Evolutionary conservation across 2,888 invertebrate species (phyloP).

Genomic region (Chesias legatella): DNA sequence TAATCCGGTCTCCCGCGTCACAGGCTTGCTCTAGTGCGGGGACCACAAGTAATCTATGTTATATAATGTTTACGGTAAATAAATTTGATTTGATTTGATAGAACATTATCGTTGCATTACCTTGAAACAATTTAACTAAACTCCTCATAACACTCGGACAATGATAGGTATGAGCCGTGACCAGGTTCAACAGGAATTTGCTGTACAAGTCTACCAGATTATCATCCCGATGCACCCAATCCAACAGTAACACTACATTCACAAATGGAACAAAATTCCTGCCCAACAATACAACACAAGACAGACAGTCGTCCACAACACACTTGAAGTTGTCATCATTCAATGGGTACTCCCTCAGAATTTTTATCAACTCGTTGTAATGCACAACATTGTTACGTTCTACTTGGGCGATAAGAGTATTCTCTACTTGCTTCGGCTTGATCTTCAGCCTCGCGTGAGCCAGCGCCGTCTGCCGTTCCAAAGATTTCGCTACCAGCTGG

Average conservation of each 20-base stretch:
- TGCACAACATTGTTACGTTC: slow-evolving; percentile 52
- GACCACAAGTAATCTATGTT: too few species aligned
- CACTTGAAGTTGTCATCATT: slow-evolving; percentile 65
- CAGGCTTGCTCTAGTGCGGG: too few species aligned
- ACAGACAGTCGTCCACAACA: slow-evolving; percentile 63
- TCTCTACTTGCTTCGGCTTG: slow-evolving; percentile 65
- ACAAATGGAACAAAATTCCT: slow-evolving; percentile 61
- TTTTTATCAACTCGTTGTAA: slow-evolving; percentile 70
- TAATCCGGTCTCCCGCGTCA: too few species aligned
- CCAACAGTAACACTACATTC: slow-evolving; percentile 56
- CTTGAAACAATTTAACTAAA: slow-evolving; percentile 65
- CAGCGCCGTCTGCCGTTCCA: slow-evolving; percentile 60
- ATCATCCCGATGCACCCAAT: slow-evolving; percentile 57
- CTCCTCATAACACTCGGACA: slow-evolving; percentile 56
- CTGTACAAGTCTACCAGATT: slow-evolving; percentile 55
- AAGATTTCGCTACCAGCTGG: slow-evolving; percentile 65
- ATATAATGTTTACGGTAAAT: too few species aligned
- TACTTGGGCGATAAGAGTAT: slow-evolving; percentile 60
- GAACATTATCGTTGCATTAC: too few species aligned
- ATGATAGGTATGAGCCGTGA: slow-evolving; percentile 73
- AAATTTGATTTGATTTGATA: too few species aligned
- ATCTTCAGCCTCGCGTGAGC: slow-evolving; percentile 65
- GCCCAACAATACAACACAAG: slow-evolving; percentile 62
- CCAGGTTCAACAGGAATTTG: slow-evolving; percentile 57
- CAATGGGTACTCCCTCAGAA: slow-evolving; percentile 61